Evolutionary conservation across 2,888 invertebrate species (phyloP).

Genomic region (Erannis defoliaria): DNA sequence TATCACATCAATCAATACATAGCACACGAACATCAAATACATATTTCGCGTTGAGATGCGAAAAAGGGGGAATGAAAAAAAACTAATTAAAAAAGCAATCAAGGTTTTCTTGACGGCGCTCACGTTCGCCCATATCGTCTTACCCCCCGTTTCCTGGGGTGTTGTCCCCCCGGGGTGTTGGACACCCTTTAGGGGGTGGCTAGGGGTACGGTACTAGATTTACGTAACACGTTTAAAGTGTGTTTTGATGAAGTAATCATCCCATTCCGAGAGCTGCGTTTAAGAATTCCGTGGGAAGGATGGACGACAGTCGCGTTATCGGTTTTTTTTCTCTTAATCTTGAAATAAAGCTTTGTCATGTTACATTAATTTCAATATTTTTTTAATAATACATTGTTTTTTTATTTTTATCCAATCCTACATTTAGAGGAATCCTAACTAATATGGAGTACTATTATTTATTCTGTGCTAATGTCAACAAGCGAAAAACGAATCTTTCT

Average conservation of each 20-base stretch:
- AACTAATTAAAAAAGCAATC: slow-evolving; percentile 87
- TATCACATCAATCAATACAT: slow-evolving; percentile 61
- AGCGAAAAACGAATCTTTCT: no score
- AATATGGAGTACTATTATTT: no score
- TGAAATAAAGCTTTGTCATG: background rate
- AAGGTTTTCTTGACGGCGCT: slow-evolving; percentile 87
- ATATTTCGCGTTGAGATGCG: slow-evolving; percentile 82
- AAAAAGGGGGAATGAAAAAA: slow-evolving; percentile 83
- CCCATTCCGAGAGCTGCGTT: slow-evolving; percentile 85
- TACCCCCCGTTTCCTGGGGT: slow-evolving; percentile 80
- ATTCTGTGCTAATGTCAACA: no score
- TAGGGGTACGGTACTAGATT: slow-evolving; percentile 82
- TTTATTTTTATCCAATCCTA: no score
- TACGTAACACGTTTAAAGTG: slow-evolving; percentile 87
- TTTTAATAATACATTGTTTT: no score
- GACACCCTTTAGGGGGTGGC: slow-evolving; percentile 72
- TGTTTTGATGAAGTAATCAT: slow-evolving; percentile 87
- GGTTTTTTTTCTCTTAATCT: slow-evolving; percentile 44
- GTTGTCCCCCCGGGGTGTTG: slow-evolving; percentile 49
- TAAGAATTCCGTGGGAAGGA: slow-evolving; percentile 83
- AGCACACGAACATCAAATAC: slow-evolving; percentile 69
- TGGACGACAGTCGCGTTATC: slow-evolving; percentile 63
- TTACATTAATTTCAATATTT: background rate
- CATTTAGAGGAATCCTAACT: no score
- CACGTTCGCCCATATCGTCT: slow-evolving; percentile 87